Percentiles rank a stretch among this genome's conserved stretches.
Conservation (phyloP, 2,888 invertebrate genomes). For the Disparrhopalites patrizii region DNA sequence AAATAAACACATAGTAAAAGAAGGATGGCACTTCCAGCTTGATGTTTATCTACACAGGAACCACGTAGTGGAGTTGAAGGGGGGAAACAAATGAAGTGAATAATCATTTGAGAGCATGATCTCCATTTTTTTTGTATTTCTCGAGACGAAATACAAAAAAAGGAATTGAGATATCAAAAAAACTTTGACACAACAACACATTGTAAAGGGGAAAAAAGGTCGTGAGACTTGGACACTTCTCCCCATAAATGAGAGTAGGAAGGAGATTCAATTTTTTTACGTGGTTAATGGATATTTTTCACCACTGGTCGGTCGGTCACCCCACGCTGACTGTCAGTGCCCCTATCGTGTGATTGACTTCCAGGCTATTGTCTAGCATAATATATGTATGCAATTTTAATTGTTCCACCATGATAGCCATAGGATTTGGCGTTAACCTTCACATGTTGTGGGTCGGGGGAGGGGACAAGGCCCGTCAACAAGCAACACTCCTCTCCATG, state of each 20-base stretch:
- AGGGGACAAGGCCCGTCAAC: too few relatives aligned
- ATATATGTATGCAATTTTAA: conserved; percentile 7
- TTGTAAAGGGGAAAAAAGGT: too few relatives aligned
- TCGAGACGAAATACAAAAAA: neutral
- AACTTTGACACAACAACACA: neutral
- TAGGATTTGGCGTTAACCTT: neutral
- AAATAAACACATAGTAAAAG: too few relatives aligned
- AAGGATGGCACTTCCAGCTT: too few relatives aligned
- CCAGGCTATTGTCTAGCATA: too few relatives aligned
- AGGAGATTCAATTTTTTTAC: neutral
- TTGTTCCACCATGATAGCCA: neutral
- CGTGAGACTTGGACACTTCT: too few relatives aligned
- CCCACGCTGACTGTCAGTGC: conserved; percentile 3
- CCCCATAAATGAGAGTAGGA: too few relatives aligned
- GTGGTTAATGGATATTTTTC: conserved; percentile 9
- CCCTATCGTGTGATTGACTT: conserved; percentile 11
- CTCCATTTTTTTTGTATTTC: neutral
- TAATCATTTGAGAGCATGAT: neutral
- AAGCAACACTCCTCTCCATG: neutral
- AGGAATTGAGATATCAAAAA: conserved; percentile 24
- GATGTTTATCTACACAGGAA: too few relatives aligned
- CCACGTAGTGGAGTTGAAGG: neutral
- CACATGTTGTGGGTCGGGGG: too few relatives aligned
- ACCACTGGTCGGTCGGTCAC: neutral
- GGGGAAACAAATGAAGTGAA: neutral